Base-by-base conservation (phyloP, 1,140 invertebrate species). In the Bombus confusus region DNA sequence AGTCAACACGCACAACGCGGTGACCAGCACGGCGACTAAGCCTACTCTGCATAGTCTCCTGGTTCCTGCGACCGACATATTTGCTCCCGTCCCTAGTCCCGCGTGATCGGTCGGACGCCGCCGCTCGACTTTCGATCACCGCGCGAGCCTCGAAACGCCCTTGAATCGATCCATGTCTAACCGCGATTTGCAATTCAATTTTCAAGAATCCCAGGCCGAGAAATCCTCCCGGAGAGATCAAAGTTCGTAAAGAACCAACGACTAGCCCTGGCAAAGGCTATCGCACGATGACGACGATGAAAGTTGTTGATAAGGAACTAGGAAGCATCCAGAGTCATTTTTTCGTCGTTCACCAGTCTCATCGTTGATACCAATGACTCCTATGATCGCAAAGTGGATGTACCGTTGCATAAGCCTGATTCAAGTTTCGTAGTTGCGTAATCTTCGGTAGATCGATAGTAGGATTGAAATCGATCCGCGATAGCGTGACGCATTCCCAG, bases 1-100 rank as follows among this genome's bases (percentile, higher is more conserved):
- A 87, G 92, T 93, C 82, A 94, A 92, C 86, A 93, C 91, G 89
- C 92, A 94, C 82, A 94, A 87, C 79, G 93, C 94, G 74, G 94
- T 94, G 86, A 93, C 92, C 87, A 94, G 82, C 80, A 94, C 91
- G 79, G 93, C 94, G 85, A 91, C 92, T 62, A 94, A 90, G 82
- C 93, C 93, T 62, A 93, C 92, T 94, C 94, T 94, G 92, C 92
- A 94, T 91, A 94, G 93, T 90, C 91, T 93, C 83, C 91, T 94
- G 87, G 93, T 93, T 77, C 92, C 92, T 69, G 89, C 91, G 80
- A 93, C 91, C 89, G 93, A 88, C 93, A 94, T 94, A 76, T 87
- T 92, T 88, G 89, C 85, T 87, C 72, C 71, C 72, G 71, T 79
- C 41, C 66, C 81, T 86, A 52, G 66, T 71, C 62, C 64, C 64